Percentiles rank a stretch among this genome's conserved stretches.
phyloP scores from a whole-genome alignment of 2,797 vertebrate genomes.

The Centropyge bicolor region DNA sequence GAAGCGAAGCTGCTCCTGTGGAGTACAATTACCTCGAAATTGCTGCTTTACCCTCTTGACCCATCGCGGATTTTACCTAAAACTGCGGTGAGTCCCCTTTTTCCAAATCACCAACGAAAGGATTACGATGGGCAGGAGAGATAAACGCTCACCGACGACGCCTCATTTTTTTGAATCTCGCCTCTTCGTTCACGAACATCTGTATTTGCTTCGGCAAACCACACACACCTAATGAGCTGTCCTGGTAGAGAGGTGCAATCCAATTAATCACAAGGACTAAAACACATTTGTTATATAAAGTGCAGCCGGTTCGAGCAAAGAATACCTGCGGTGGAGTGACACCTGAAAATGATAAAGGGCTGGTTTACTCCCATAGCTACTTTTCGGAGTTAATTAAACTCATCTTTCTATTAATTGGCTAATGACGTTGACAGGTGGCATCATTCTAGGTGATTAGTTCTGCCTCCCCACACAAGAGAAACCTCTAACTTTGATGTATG shows the following conservation, averaged over 20 bases:
- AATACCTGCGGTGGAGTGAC: conserved; percentile 40
- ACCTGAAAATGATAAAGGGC: conserved; percentile 37
- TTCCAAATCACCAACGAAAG: conserved; percentile 23
- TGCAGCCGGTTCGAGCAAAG: conserved; percentile 42
- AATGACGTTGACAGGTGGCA: conserved; percentile 44
- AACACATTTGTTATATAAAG: conserved; percentile 45
- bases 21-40: conserved; percentile 72
- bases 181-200: conserved; percentile 43
- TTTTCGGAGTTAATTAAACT: conserved; percentile 61
- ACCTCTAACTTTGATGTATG: neutral
- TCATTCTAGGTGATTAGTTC: conserved; percentile 49
- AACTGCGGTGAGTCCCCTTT: conserved; percentile 74
- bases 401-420: conserved; percentile 48
- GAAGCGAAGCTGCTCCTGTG: conserved; percentile 72
- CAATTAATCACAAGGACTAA: conserved; percentile 49
- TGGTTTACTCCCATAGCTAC: conserved; percentile 21
- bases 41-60: conserved; percentile 70
- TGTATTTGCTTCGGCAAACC: conserved; percentile 47
- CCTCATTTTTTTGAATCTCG: conserved; percentile 46
- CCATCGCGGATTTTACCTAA: conserved; percentile 70
- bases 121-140: conserved; percentile 26
- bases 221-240: conserved; percentile 46
- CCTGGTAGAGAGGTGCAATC: conserved; percentile 46
- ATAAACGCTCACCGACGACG: conserved; percentile 20
- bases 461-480: neutral